phyloP scores from a whole-genome alignment of 2,888 invertebrate species.

The Poecilus cupreus region DNA sequence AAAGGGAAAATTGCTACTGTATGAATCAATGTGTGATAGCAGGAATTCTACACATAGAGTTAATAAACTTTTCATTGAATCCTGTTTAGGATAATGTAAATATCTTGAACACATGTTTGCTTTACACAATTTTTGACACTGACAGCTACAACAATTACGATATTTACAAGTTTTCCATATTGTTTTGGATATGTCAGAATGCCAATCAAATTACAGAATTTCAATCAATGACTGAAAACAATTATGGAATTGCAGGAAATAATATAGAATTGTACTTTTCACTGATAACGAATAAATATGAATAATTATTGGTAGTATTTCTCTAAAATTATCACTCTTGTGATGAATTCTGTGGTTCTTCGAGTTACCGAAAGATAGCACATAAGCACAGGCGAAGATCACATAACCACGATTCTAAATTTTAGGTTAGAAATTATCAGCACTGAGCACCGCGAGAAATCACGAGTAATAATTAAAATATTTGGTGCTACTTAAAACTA shows the following conservation, averaged over 20 bases:
- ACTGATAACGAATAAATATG: too few relatives aligned
- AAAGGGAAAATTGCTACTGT: conserved; percentile 7
- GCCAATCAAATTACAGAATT: neutral
- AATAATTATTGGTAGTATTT: too few relatives aligned
- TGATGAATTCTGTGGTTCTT: neutral
- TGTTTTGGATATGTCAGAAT: neutral
- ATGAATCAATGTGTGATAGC: conserved; percentile 42
- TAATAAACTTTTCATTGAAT: conserved; percentile 35
- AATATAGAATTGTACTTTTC: too few relatives aligned
- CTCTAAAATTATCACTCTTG: too few relatives aligned
- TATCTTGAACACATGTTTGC: conserved; percentile 4
- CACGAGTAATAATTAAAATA: neutral
- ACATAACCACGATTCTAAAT: neutral
- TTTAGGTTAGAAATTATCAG: conserved; percentile 14
- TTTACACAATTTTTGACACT: neutral
- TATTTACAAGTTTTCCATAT: neutral
- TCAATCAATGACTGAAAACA: too few relatives aligned
- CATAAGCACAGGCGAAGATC: neutral
- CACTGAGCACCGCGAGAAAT: neutral
- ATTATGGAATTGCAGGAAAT: too few relatives aligned
- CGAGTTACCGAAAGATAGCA: neutral
- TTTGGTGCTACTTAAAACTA: neutral
- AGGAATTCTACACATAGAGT: conserved; percentile 50
- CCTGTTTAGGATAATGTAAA: neutral
- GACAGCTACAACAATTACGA: neutral